A percentile compares a stretch with the other conserved stretches of the same genome.
Evolutionary conservation across 2,888 invertebrate genomes (phyloP).

Genomic region (Cantharis rustica): DNA sequence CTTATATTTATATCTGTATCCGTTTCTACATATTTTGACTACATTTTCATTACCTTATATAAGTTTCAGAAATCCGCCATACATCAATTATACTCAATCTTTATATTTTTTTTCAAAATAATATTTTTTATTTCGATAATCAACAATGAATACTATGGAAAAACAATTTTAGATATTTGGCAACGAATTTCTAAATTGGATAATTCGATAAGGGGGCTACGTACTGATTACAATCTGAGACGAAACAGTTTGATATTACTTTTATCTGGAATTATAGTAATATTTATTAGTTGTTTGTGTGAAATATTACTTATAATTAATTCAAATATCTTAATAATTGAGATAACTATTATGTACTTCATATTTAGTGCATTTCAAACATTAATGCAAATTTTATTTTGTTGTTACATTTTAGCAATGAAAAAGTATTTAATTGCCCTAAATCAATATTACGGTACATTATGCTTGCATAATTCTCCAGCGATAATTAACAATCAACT

Average conservation of each 20-base stretch:
- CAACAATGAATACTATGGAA: background rate
- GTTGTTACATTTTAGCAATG: background rate
- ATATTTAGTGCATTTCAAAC: background rate
- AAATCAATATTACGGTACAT: background rate
- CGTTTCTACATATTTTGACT: background rate
- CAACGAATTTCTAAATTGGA: background rate
- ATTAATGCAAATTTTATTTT: background rate
- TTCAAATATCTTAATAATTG: background rate
- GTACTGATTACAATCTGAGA: background rate
- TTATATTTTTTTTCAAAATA: background rate
- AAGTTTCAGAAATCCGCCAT: background rate
- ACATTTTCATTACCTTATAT: background rate
- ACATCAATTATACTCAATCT: background rate
- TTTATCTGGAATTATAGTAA: background rate
- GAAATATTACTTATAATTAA: background rate
- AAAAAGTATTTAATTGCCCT: background rate
- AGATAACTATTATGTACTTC: background rate
- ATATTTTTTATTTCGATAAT: background rate
- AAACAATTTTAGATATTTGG: background rate
- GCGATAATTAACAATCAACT: background rate
- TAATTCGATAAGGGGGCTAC: background rate
- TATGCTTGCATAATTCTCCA: background rate
- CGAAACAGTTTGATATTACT: background rate
- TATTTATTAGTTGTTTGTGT: background rate
- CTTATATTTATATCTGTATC: background rate